A percentile compares a stretch with the other conserved stretches of the same genome.
These are phyloP conservation scores for Sibirionetta formosa DNA, from an alignment of 2,797 vertebrate genomes.

Conservation along the genomic window DNA sequence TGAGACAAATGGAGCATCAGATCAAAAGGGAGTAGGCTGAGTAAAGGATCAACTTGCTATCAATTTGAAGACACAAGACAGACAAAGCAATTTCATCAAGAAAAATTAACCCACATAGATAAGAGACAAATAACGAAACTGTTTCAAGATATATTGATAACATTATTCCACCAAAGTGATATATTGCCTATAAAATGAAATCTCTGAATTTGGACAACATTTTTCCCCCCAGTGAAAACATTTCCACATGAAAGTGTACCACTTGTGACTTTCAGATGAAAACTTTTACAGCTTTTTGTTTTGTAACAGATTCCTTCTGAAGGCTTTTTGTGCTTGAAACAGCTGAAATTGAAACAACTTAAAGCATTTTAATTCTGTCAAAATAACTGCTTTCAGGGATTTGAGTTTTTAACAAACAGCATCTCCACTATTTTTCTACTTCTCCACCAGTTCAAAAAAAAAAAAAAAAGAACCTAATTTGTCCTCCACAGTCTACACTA, in stretches of 20 bases:
- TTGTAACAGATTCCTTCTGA: not conserved
- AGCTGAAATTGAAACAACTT: not conserved
- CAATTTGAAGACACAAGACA: conserved; percentile 58
- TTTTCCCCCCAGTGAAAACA: not conserved
- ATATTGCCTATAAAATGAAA: conserved; percentile 1
- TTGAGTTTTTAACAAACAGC: not conserved
- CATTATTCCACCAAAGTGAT: not conserved
- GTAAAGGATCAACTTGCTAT: conserved; percentile 60
- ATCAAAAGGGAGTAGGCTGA: conserved; percentile 67
- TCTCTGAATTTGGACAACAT: not conserved
- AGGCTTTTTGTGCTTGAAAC: not conserved
- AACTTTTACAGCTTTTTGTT: not conserved
- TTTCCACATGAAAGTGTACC: not conserved
- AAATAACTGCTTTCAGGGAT: not conserved
- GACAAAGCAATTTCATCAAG: conserved; percentile 67
- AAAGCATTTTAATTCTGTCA: not conserved
- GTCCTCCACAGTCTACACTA: not conserved
- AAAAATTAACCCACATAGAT: conserved; percentile 69
- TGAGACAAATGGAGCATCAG: conserved; percentile 71
- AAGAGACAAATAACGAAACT: conserved; percentile 32
- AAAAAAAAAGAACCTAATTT: not conserved
- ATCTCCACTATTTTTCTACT: not conserved
- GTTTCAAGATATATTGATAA: not conserved
- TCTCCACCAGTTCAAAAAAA: not conserved
- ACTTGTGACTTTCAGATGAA: not conserved